Base-by-base conservation (phyloP, 2,113 vertebrate genomes). In the Protobothrops flavoviridis region DNA sequence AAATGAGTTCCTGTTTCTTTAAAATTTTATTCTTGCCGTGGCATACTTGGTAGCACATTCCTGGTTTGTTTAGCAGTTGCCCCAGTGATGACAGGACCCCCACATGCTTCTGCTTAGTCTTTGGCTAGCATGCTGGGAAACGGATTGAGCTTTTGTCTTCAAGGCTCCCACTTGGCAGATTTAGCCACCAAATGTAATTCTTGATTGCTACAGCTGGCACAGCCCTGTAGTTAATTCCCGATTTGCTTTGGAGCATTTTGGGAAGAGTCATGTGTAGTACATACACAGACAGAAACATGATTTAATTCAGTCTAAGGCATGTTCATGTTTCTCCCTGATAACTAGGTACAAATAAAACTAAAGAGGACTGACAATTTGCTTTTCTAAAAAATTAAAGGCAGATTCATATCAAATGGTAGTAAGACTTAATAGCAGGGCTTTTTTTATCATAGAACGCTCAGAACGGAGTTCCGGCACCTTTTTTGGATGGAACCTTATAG, bases 61-160 rank as follows among this genome's bases (percentile, higher is more conserved):
- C 56, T 64, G 8, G 81, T 93, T 93, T 93, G n/a, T 69, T 90
- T 93, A 87, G 56, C 2, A 10, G 89, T 90, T 87, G 89, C 88
- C 81, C 48, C 29, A 23, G 89, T 21, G 48, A 93, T 13, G 10
- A 43, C 17, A 21, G 33, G 74, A 56, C 29, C 29, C 26, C 17
- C 11, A 2, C 88, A 26, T 29, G 33, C 13, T 26, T n/a, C 24
- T 50, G 53, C 55, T 20, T 50, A 33, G 56, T 20, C 29, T 55
- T 24, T 43, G 21, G 15, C 64, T 87, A 56, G 43, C 23, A 39
- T 59, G 23, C 33, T 74, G 17, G 4, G 29, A 52, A 92, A 87
- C 10, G 43, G 56, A 87, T 90, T 43, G 81, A 50, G n/a, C 48
- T 50, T 86, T 87, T 90, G 81, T 55, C 56, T 45, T 85, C 61